These are phyloP conservation scores for Labeo catla DNA, from an alignment of 2,113 vertebrate species.

Conservation along the genomic window DNA sequence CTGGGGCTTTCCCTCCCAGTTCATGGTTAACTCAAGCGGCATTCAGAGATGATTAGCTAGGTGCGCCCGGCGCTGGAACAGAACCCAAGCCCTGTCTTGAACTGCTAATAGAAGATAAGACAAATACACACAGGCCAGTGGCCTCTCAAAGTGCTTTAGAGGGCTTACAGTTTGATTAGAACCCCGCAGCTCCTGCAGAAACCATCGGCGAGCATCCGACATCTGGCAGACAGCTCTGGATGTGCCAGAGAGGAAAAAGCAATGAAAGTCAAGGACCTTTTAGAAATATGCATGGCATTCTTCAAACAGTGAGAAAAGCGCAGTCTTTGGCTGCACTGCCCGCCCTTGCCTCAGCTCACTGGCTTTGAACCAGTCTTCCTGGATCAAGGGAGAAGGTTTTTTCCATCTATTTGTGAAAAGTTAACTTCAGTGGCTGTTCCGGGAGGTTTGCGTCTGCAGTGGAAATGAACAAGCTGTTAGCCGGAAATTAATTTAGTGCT, in stretches of 20 bases:
- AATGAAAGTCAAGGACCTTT: slow-evolving; percentile 67
- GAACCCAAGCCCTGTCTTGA: slow-evolving; percentile 24
- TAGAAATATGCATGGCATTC: slow-evolving; percentile 70
- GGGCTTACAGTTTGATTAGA: slow-evolving; percentile 45
- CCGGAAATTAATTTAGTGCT: slow-evolving; percentile 14
- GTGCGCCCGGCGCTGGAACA: slow-evolving; percentile 41
- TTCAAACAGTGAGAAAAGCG: slow-evolving; percentile 48
- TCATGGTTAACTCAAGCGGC: slow-evolving; percentile 55
- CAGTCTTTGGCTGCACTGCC: slow-evolving; percentile 28
- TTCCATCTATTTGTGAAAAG: slow-evolving; percentile 40
- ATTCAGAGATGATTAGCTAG: slow-evolving; percentile 43
- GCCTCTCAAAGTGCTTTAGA: slow-evolving; percentile 42
- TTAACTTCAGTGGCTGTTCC: slow-evolving; percentile 23
- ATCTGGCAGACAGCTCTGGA: slow-evolving; percentile 64
- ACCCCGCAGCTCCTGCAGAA: slow-evolving; percentile 37
- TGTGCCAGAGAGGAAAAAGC: slow-evolving; percentile 62
- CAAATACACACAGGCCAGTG: slow-evolving; percentile 33
- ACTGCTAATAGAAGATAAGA: slow-evolving; percentile 47
- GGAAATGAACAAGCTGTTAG: not conserved
- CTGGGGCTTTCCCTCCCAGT: slow-evolving; percentile 53
- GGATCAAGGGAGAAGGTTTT: slow-evolving; percentile 17
- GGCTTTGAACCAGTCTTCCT: slow-evolving; percentile 39
- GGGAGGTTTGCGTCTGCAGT: slow-evolving; percentile 16
- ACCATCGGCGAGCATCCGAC: slow-evolving; percentile 66
- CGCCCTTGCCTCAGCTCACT: slow-evolving; percentile 37